A percentile compares a stretch with the other conserved stretches of the same genome.
phyloP scores from a whole-genome alignment of 37 sponge, comb jelly and placozoan species.

The Geodia barretti region DNA sequence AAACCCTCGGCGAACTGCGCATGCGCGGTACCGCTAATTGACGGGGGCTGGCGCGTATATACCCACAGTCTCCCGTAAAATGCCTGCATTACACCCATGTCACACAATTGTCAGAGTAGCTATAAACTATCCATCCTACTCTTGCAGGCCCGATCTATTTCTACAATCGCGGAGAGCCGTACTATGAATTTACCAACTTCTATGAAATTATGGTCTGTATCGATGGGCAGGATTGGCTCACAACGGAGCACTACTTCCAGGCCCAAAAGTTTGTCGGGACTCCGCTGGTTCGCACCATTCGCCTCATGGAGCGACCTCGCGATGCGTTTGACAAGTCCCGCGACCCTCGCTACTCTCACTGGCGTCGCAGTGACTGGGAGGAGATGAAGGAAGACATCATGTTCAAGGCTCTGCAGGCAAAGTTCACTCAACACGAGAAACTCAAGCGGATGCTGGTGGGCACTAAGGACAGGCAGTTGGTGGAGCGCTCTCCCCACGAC shows the following conservation, averaged over 20 bases:
- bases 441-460: slow-evolving; percentile 19
- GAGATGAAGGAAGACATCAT: slow-evolving; percentile 55
- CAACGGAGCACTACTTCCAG: slow-evolving; percentile 79
- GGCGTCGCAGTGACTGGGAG: slow-evolving; percentile 67
- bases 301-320: slow-evolving; percentile 12
- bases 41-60: background rate
- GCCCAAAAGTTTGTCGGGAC: slow-evolving; percentile 76
- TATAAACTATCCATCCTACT: too few species aligned
- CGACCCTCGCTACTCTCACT: slow-evolving; percentile 24
- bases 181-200: slow-evolving; percentile 81
- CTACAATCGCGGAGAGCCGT: slow-evolving; percentile 59
- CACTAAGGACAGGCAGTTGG: slow-evolving; percentile 28
- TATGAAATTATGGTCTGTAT: slow-evolving; percentile 4
- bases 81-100: too few species aligned
- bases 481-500: slow-evolving; percentile 58
- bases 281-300: slow-evolving; percentile 33
- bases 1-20: too few species aligned
- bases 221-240: slow-evolving; percentile 44
- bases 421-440: slow-evolving; percentile 51
- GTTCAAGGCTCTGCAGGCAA: slow-evolving; percentile 53
- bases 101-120: too few species aligned
- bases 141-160: slow-evolving; percentile 44
- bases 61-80: background rate
- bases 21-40: background rate
- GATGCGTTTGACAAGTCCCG: slow-evolving; percentile 64